These are phyloP conservation scores for Sebastes umbrosus DNA, from an alignment of 2,797 vertebrate genomes.

Conservation along the genomic window DNA sequence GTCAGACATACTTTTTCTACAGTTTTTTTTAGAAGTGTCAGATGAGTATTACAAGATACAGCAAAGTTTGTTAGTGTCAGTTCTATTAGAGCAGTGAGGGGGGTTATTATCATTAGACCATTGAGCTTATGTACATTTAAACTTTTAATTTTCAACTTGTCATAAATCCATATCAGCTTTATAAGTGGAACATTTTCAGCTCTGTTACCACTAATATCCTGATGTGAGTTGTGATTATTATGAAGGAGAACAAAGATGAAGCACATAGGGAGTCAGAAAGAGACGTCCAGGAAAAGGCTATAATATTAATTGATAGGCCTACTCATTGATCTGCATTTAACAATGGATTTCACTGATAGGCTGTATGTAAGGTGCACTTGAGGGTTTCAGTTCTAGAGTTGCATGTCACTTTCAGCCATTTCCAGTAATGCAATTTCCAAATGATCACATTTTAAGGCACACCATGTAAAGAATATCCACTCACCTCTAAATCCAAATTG, in stretches of 20 bases:
- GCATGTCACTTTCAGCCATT: background rate
- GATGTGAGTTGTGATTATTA: background rate
- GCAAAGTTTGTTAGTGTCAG: background rate
- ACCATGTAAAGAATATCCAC: background rate
- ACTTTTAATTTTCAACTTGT: background rate
- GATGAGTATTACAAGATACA: background rate
- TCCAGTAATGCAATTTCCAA: background rate
- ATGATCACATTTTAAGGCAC: background rate
- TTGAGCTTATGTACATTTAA: background rate
- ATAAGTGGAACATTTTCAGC: background rate
- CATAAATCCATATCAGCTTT: background rate
- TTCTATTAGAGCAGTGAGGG: background rate
- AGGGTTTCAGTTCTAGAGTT: background rate
- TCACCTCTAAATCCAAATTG: background rate
- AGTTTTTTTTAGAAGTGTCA: background rate
- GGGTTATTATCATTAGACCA: background rate
- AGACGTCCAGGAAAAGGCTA: no score
- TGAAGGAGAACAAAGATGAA: background rate
- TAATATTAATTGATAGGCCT: no score
- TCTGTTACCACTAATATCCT: background rate
- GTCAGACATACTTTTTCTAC: background rate
- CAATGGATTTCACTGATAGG: no score
- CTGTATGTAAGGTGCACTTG: background rate
- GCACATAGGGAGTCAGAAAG: background rate
- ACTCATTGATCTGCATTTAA: no score